Percentiles rank a stretch among this genome's conserved stretches.
Evolutionary conservation across 2,797 vertebrate genomes (phyloP).

Genomic region (Microhierax caerulescens): DNA sequence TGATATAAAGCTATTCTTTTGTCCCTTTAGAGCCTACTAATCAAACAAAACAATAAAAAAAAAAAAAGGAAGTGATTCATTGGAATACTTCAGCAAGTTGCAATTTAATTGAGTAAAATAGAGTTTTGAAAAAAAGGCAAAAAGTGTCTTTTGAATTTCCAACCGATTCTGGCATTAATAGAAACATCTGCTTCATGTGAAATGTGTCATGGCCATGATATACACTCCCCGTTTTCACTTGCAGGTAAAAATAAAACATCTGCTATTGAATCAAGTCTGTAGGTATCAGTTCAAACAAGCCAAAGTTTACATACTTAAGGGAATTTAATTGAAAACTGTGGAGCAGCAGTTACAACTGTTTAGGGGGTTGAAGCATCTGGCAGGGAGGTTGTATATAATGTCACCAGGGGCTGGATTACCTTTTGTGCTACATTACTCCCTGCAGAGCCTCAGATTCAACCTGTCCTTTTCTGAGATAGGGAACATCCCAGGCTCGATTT

Average conservation of each 20-base stretch:
- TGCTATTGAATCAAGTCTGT: conserved; percentile 10
- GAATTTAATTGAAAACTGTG: background rate
- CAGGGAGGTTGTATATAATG: background rate
- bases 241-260: conserved; percentile 52
- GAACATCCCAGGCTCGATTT: background rate
- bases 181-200: conserved; percentile 20
- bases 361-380: conserved; percentile 18
- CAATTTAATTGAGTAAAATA: conserved; percentile 29
- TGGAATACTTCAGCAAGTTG: conserved; percentile 44
- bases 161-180: conserved; percentile 35
- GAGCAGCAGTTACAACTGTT: conserved; percentile 6
- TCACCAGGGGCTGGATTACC: background rate
- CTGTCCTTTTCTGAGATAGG: background rate
- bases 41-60: background rate
- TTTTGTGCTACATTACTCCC: background rate
- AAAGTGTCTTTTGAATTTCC: conserved; percentile 27
- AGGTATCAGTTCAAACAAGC: background rate
- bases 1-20: conserved; percentile 46
- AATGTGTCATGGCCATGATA: background rate
- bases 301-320: background rate
- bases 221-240: background rate
- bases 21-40: conserved; percentile 31
- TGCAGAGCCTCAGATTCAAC: background rate
- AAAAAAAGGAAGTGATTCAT: background rate
- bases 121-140: background rate